Conservation (phyloP, 2,888 invertebrate species). For the Drosophila nr. perissopoda region DNA sequence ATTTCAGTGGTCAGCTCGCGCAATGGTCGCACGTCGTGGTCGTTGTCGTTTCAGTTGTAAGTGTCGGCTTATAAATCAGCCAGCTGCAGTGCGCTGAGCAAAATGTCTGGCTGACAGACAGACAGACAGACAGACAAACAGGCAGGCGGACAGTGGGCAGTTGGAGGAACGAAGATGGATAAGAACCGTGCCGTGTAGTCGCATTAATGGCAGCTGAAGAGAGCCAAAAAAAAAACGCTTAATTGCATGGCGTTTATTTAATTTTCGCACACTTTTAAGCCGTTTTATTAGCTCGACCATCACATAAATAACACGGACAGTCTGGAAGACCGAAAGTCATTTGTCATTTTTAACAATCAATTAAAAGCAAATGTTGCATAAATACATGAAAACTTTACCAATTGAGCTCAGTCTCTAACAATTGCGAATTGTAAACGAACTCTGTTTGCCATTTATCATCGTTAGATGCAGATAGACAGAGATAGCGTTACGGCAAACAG, state of each 20-base stretch:
- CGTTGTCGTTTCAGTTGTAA: slow-evolving; percentile 56
- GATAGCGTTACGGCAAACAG: neutral
- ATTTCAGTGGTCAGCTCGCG: slow-evolving; percentile 78
- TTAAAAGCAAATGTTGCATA: slow-evolving; percentile 80
- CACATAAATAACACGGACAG: slow-evolving; percentile 61
- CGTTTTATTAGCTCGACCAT: slow-evolving; percentile 70
- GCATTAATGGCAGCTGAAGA: slow-evolving; percentile 74
- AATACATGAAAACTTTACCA: slow-evolving; percentile 69
- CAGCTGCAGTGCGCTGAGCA: slow-evolving; percentile 61
- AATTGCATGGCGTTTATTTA: slow-evolving; percentile 67
- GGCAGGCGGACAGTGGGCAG: slow-evolving; percentile 29
- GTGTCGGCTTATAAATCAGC: slow-evolving; percentile 78
- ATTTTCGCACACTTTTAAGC: slow-evolving; percentile 44
- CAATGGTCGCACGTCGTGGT: slow-evolving; percentile 27
- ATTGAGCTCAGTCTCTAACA: slow-evolving; percentile 34
- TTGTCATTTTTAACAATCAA: slow-evolving; percentile 80
- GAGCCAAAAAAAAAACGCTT: slow-evolving; percentile 45
- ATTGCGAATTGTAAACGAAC: slow-evolving; percentile 55
- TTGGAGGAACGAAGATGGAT: slow-evolving; percentile 1
- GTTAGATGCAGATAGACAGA: slow-evolving; percentile 40
- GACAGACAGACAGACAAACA: slow-evolving; percentile 2
- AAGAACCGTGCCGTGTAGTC: slow-evolving; percentile 22
- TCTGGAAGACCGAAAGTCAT: slow-evolving; percentile 49
- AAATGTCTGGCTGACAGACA: slow-evolving; percentile 56
- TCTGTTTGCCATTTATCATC: slow-evolving; percentile 60